Conservation (phyloP, 2,888 invertebrate species). For the Clostera curtula region DNA sequence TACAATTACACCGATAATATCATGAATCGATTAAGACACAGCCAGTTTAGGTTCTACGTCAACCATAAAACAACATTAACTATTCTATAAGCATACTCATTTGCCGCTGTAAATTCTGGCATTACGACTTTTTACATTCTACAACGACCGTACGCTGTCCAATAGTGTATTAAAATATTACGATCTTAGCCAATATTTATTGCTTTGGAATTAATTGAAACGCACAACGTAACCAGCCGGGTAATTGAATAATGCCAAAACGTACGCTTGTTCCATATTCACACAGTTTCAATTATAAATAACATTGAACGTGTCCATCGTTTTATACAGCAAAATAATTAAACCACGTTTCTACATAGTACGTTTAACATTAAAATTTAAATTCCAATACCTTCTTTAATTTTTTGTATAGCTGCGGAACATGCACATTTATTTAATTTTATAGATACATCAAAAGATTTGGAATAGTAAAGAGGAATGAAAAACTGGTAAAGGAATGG, state of each 20-base stretch:
- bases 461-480: no score
- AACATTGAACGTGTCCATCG: no score
- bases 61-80: constrained; percentile 20
- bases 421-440: no score
- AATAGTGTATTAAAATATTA: constrained; percentile 40
- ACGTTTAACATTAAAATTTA: no score
- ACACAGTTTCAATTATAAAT: constrained; percentile 21
- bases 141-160: constrained; percentile 23
- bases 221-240: constrained; percentile 21
- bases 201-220: constrained; percentile 41
- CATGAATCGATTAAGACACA: constrained; percentile 21
- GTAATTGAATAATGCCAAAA: constrained; percentile 29
- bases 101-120: constrained; percentile 23
- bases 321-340: no score
- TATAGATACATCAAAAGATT: no score
- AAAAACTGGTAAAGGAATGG: no score
- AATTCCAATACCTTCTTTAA: no score
- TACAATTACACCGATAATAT: constrained; percentile 19
- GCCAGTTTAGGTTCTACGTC: constrained; percentile 11
- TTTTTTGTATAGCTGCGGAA: no score
- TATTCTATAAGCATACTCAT: constrained; percentile 26
- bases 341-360: no score
- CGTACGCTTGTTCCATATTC: constrained; percentile 10
- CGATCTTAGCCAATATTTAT: constrained; percentile 39
- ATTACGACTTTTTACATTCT: constrained; percentile 30